A percentile compares a stretch with the other conserved stretches of the same genome.
Evolutionary conservation across 2,888 invertebrate species (phyloP).

Genomic region (Ophion costatus): DNA sequence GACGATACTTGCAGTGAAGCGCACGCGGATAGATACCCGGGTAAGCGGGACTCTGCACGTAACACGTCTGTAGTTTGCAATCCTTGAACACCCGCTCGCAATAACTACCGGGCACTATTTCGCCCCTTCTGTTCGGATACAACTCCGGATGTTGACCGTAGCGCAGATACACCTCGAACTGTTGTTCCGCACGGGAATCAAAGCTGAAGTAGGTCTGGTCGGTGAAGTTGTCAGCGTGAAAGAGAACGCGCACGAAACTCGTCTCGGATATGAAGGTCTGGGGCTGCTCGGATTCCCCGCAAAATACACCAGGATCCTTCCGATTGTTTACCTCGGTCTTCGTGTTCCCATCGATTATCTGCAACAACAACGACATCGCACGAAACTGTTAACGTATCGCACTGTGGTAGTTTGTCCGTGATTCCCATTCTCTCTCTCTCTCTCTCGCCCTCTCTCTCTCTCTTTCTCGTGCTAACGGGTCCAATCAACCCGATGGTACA

Average conservation of each 20-base stretch:
- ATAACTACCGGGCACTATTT: slow-evolving; percentile 94
- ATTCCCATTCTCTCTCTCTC: slow-evolving; percentile 4
- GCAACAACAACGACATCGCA: slow-evolving; percentile 78
- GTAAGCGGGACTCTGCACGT: slow-evolving; percentile 96
- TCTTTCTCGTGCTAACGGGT: not conserved
- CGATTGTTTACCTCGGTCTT: slow-evolving; percentile 95
- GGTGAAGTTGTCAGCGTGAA: slow-evolving; percentile 96
- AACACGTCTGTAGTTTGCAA: slow-evolving; percentile 95
- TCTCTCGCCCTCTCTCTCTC: not conserved
- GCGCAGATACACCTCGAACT: slow-evolving; percentile 94
- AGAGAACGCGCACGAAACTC: slow-evolving; percentile 95
- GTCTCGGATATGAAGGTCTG: slow-evolving; percentile 98
- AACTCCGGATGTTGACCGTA: slow-evolving; percentile 97
- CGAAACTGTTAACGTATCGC: slow-evolving; percentile 1
- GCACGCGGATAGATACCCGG: slow-evolving; percentile 96
- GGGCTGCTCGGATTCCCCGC: slow-evolving; percentile 96
- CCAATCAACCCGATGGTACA: not conserved
- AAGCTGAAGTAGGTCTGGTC: slow-evolving; percentile 96
- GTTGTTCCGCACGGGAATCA: slow-evolving; percentile 94
- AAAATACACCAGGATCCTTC: slow-evolving; percentile 95
- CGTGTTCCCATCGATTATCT: slow-evolving; percentile 96
- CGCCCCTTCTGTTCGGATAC: slow-evolving; percentile 95
- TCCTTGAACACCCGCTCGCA: slow-evolving; percentile 95
- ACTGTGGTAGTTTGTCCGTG: not conserved
- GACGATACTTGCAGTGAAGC: slow-evolving; percentile 94